Evolutionary conservation across 2,113 vertebrate species (phyloP), one percentile per base, ranked within the genome.

Genomic region (Platysteira castanea): DNA sequence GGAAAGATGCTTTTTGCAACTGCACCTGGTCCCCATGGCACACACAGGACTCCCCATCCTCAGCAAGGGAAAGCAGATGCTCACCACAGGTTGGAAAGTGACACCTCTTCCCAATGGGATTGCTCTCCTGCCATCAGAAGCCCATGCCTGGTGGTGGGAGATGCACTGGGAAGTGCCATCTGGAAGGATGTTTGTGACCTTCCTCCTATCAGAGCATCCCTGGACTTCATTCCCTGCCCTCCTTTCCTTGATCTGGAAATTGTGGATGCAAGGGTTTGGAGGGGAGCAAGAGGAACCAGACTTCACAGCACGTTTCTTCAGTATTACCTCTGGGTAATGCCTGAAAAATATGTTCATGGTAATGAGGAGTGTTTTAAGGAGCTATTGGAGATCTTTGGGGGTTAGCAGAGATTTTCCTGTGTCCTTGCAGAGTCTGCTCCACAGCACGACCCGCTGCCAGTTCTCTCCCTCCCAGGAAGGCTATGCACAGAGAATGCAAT

Each of bases 371-470:
- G 56, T 46, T 71, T 31, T 13, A 69, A 5, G 1, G 50, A 92
- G 64, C 68, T 78, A 8, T 37, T 75, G 26, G 53, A 74, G 76
- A 35, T 37, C 73, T 89, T 70, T 50, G n/a, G 49, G 39, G 41
- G 52, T 89, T 75, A 89, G 83, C 69, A 86, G 31, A 90, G 88
- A 49, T 75, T 82, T 64, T 35, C 65, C 68, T 31, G 50, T 52
- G 75, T 74, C 91, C 89, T 91, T 93, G 89, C 64, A 95, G 88
- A 17, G 41, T 69, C 63, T 70, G 60, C 92, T 88, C 54, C 1
- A 1, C 81, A 73, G 68, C 79, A 67, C 7, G 1, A 73, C 81
- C 74, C 1, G 0, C 46, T 81, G 85, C 73, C 90, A 90, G 4
- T 27, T 81, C 50, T 33, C 76, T 84, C 56, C 24, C 56, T 87